Conservation (phyloP, 1,140 invertebrate genomes). For the Wasmannia auropunctata region DNA sequence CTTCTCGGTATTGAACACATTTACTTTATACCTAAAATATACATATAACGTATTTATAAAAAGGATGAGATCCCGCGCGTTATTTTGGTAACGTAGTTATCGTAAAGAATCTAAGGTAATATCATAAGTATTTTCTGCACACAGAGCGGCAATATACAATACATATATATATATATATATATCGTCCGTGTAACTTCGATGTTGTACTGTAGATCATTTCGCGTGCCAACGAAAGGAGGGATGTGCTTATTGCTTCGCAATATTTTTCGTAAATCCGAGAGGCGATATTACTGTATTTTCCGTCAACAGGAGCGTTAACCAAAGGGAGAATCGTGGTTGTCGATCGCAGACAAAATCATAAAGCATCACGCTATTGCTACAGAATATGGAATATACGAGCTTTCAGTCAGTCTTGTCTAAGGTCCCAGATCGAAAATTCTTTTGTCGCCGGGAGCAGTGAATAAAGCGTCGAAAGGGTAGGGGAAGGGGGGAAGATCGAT, state of each 20-base stretch:
- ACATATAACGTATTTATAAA: constrained; percentile 8
- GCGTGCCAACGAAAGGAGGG: not conserved
- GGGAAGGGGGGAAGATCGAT: constrained; percentile 13
- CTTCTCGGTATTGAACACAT: not conserved
- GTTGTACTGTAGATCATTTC: not conserved
- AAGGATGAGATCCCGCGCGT: not conserved
- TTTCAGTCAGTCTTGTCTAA: constrained; percentile 45
- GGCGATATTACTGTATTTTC: not conserved
- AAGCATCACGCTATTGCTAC: constrained; percentile 38
- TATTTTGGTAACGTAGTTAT: constrained; percentile 7
- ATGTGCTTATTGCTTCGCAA: constrained; percentile 31
- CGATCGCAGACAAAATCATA: constrained; percentile 41
- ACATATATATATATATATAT: not conserved
- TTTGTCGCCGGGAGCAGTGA: constrained; percentile 40
- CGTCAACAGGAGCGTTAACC: constrained; percentile 21
- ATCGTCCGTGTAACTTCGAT: not conserved
- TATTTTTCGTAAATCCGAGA: not conserved
- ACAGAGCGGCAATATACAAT: not conserved
- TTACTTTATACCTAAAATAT: not conserved
- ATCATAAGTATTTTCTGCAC: not conserved
- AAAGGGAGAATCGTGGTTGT: constrained; percentile 37
- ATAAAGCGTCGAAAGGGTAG: constrained; percentile 44
- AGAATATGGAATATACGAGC: constrained; percentile 50
- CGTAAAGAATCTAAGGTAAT: constrained; percentile 10
- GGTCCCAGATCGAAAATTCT: constrained; percentile 52